Conservation (phyloP, 1,140 invertebrate genomes). For the Macrobrachium nipponense region DNA sequence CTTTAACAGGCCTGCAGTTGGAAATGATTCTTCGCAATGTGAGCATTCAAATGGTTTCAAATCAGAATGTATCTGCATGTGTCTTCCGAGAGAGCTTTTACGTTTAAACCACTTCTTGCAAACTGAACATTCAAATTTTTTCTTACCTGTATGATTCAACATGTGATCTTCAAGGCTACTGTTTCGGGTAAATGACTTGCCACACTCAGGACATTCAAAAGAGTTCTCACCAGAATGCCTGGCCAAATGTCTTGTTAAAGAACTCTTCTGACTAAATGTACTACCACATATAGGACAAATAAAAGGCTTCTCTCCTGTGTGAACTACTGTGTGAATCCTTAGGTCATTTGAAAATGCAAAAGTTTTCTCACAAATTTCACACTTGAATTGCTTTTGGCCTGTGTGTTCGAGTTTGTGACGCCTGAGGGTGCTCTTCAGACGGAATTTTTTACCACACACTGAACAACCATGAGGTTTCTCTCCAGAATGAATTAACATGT, state of each 20-base stretch:
- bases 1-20: no score
- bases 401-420: not conserved
- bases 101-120: no score
- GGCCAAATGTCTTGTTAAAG: not conserved
- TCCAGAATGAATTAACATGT: constrained; percentile 2
- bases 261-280: not conserved
- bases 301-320: not conserved
- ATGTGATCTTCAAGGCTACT: no score
- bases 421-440: constrained; percentile 1
- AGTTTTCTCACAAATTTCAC: not conserved
- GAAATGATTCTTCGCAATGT: no score
- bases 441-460: not conserved
- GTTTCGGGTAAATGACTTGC: no score
- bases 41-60: no score
- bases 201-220: not conserved
- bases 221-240: not conserved
- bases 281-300: not conserved
- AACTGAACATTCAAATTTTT: no score
- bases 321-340: not conserved
- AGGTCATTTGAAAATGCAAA: not conserved
- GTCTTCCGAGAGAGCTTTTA: no score
- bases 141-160: no score
- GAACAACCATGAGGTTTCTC: not conserved
- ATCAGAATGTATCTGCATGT: no score
- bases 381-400: not conserved